Base-by-base conservation (phyloP, 2,888 invertebrate species). In the Pseudolycoriella hygida region DNA sequence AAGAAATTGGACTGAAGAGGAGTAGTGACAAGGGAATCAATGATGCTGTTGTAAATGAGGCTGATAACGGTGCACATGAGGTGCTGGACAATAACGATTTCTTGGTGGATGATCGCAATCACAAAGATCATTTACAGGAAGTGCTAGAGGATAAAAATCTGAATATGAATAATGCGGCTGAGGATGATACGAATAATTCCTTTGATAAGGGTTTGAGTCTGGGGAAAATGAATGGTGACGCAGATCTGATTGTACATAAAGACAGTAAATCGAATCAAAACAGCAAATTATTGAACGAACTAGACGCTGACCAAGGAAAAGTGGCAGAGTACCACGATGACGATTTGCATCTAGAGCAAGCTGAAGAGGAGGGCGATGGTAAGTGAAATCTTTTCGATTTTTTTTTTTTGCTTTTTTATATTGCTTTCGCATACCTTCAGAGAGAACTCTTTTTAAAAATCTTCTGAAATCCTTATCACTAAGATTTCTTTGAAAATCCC, bases 341-440 rank as follows among this genome's bases (percentile, higher is more conserved):
- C 25, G 54, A 65, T 46, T 63, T 61, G 50, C 52, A 63, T 37
- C 66, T 67, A 47, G 63, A 64, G 47, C 61, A 55, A 48, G 56
- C 59, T 39, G 63, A 64, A 42, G 60, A 59, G 44, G 68, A 65
- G 48, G 70, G 68, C 53, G 71, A 71, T 56, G 70, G 70, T 69
- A 56, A 56, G 51, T 52, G 5, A 15, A 17, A 18, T 11, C 11
- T 6, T 43, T 17, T 15, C 10, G 12, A 15, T 32, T 15, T 37
- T 34, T 17, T 25, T 34, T 38, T 40, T 30, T 45, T 31, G 2
- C 14, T 40, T 20, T 43, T 43, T 45, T 45, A 18, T 44, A 56
- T 37, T 37, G n/a, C 4, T 37, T 37, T 6, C 37, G n/a, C 14
- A n/a, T 11, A 10, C n/a, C 4, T 11, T n/a, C n/a, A n/a, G n/a